Conservation (phyloP, 2,113 vertebrate genomes). For the Gadus macrocephalus region DNA sequence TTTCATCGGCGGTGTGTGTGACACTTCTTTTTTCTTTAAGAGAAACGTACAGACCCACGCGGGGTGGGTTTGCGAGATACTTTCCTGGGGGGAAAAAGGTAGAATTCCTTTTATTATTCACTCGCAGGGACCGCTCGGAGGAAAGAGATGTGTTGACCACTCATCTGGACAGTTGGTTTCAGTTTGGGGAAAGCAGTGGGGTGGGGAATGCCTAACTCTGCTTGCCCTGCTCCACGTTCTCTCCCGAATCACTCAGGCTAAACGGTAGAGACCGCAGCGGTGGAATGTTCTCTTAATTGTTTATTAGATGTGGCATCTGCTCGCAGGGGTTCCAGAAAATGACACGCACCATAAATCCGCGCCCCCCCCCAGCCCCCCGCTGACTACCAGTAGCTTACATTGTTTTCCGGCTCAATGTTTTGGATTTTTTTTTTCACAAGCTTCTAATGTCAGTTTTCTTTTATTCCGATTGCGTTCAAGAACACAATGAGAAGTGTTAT, state of each 20-base stretch:
- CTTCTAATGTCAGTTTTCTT: too few relatives aligned
- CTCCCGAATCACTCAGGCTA: conserved; percentile 5
- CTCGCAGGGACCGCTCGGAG: conserved; percentile 19
- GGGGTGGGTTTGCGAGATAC: background rate
- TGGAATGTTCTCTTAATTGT: conserved; percentile 24
- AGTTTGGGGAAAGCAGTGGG: conserved; percentile 15
- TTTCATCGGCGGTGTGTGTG: conserved; percentile 48
- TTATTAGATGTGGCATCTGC: conserved; percentile 38
- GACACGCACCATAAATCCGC: conserved; percentile 20
- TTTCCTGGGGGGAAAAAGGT: conserved; percentile 56
- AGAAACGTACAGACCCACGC: conserved; percentile 34
- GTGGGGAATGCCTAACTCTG: conserved; percentile 4
- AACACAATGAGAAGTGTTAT: too few relatives aligned
- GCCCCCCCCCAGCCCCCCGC: background rate
- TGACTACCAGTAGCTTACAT: too few relatives aligned
- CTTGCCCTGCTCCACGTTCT: background rate
- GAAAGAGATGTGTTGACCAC: conserved; percentile 4
- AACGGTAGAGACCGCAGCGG: conserved; percentile 17
- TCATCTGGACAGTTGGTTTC: conserved; percentile 24
- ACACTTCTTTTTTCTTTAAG: conserved; percentile 21
- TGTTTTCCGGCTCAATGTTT: too few relatives aligned
- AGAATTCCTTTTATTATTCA: conserved; percentile 34
- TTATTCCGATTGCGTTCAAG: too few relatives aligned
- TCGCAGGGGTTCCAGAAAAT: conserved; percentile 26
- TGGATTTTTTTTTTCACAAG: too few relatives aligned